Evolutionary conservation across 2,888 invertebrate genomes (phyloP), one percentile per base, ranked within the genome.

Genomic region (Spicauda simplicius): DNA sequence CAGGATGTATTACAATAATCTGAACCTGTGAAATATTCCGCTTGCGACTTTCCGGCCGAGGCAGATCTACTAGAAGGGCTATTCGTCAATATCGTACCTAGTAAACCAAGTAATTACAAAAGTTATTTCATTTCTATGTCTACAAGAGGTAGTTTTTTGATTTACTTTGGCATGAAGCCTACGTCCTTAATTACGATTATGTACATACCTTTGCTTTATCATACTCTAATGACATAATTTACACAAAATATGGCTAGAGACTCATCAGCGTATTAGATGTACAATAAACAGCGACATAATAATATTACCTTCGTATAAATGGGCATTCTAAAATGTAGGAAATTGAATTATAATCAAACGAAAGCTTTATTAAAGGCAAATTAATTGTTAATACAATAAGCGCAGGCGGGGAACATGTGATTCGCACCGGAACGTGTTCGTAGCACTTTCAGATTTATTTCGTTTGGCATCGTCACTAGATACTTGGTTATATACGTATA

Each of bases 101-200:
- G n/a, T n/a, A n/a, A n/a, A n/a, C n/a, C 48, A 60, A 66, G 55
- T 66, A 66, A 56, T 33, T 50, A 50, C n/a, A 50, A 55, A 61
- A 61, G n/a, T 56, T 55, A 61, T 54, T 61, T 56, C 60, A 25
- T 25, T 54, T 37, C 60, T 55, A 37, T 71, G 71, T 71, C 70
- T 69, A 64, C 69, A 59, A 69, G 3, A 70, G 68, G 72, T 74
- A 73, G 74, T 74, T 76, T 77, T 83, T n/a, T 79, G 76, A 81
- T 83, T 86, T 82, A 83, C 77, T 73, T 75, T 74, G 78, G 79
- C 78, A 83, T 80, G 79, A 82, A 79, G n/a, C n/a, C n/a, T 73
- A 71, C 69, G 70, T 69, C 64, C 67, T 68, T 48, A 30, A 55
- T 30, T 54, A n/a, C n/a, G n/a, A n/a, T n/a, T n/a, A n/a, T n/a